Base-by-base conservation (phyloP, 2,888 invertebrate species). In the Brachyptera putata region DNA sequence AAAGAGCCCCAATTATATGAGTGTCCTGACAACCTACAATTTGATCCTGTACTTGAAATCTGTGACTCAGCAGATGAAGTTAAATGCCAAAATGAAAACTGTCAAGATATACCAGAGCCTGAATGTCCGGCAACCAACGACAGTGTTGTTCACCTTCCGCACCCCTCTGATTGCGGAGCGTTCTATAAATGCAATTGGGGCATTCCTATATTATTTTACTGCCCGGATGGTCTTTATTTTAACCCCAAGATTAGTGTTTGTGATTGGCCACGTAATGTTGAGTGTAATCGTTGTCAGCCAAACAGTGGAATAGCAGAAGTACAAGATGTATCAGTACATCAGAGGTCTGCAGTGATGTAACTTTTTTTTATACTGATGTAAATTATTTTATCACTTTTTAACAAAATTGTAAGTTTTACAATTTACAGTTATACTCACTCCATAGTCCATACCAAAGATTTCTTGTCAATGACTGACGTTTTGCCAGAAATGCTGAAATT, bases 171-270 rank as follows among this genome's bases (percentile, higher is more conserved):
- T 24, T 59, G 59, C 34, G 30, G n/a, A 34, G 55, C 39, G 14
- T 59, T 41, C 55, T 59, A 55, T 46, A 34, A 30, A 14, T 59
- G 59, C 11, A 21, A 56, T 16, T 41, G 53, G 41, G 59, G 59
- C 9, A 30, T n/a, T 1, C 34, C 59, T 4, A 22, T 41, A 21
- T 36, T 59, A 14, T 7, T 41, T 7, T 13, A 55, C 13, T 59
- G 59, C 14, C 46, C 56, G 3, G 43, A 25, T 18, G 14, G 30
- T 4, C 59, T 59, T 4, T 34, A 59, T 36, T 59, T 50, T 21
- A 59, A 59, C 55, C 55, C 59, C 7, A n/a, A 0, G 3, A 16
- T 21, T 16, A 9, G 30, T 5, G 43, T 43, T 11, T 59, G 59
- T 34, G 55, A 59, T 14, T 59, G 55, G 55, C 59, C 59, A 11